Evolutionary conservation across 2,888 invertebrate species (phyloP).

Genomic region (Drosophila suboccidentalis): DNA sequence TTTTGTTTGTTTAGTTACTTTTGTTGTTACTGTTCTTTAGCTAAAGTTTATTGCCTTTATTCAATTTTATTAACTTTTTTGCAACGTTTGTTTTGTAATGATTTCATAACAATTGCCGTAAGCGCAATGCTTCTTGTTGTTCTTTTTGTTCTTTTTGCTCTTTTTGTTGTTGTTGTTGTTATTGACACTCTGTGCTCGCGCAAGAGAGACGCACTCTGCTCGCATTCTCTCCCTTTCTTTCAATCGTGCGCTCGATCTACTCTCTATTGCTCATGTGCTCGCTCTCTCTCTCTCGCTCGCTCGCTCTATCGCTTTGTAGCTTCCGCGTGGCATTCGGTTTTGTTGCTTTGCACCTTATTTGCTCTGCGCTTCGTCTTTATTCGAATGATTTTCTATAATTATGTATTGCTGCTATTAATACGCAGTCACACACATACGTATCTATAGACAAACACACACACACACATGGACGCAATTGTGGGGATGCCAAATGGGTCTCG

Average conservation of each 20-base stretch:
- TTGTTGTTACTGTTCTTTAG: background rate
- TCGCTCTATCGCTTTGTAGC: conserved; percentile 35
- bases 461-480: conserved; percentile 18
- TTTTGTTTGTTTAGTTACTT: background rate
- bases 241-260: conserved; percentile 5
- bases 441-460: conserved; percentile 3
- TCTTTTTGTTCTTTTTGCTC: conserved; percentile 15
- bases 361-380: conserved; percentile 37
- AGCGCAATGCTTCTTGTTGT: conserved; percentile 55
- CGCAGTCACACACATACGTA: conserved; percentile 39
- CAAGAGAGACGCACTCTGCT: conserved; percentile 31
- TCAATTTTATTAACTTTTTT: conserved; percentile 11
- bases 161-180: conserved; percentile 26
- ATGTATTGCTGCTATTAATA: conserved; percentile 75
- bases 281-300: background rate
- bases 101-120: conserved; percentile 79
- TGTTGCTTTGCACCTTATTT: conserved; percentile 64
- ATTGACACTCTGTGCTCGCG: conserved; percentile 51
- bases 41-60: conserved; percentile 10
- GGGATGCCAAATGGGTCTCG: conserved; percentile 64
- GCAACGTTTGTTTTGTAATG: conserved; percentile 76
- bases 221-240: conserved; percentile 11
- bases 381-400: conserved; percentile 72
- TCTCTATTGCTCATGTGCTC: conserved; percentile 1
- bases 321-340: conserved; percentile 72